phyloP scores from a whole-genome alignment of 2,113 vertebrate genomes.

The Paramormyrops kingsleyae region DNA sequence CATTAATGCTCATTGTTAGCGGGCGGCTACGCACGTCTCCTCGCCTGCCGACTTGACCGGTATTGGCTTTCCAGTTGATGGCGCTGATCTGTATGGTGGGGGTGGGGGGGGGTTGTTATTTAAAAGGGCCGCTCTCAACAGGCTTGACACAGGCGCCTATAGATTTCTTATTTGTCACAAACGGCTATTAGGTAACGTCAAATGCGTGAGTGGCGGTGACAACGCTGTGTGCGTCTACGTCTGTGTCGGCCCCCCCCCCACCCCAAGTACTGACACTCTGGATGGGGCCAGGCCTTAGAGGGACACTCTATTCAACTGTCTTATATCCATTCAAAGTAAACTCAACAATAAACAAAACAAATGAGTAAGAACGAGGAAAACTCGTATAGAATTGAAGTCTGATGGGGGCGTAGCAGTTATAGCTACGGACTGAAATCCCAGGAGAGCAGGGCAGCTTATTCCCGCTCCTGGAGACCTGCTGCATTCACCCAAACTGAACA shows the following conservation, averaged over 20 bases:
- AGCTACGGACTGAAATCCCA: background rate
- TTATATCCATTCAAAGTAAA: background rate
- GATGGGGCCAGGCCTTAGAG: background rate
- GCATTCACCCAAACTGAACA: background rate
- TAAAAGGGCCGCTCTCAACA: constrained; percentile 27
- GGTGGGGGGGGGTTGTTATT: constrained; percentile 40
- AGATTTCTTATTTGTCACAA: constrained; percentile 52
- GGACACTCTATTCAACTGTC: background rate
- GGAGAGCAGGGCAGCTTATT: background rate
- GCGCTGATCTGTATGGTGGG: constrained; percentile 44
- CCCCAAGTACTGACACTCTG: background rate
- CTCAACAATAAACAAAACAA: background rate
- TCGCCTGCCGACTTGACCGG: constrained; percentile 29
- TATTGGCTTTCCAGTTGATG: constrained; percentile 62
- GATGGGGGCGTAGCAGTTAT: background rate
- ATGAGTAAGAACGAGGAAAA: background rate
- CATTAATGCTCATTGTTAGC: constrained; percentile 49
- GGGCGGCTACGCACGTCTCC: constrained; percentile 36
- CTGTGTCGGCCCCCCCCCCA: background rate
- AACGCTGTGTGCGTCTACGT: background rate
- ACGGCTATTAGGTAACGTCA: constrained; percentile 44
- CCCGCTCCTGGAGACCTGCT: background rate
- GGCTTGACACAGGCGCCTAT: constrained; percentile 42
- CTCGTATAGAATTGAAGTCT: too few species aligned
- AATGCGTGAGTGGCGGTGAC: constrained; percentile 37